Percentiles rank a stretch among this genome's conserved stretches.
Conservation (phyloP, 2,888 invertebrate species). For the Brachylomia viminalis region DNA sequence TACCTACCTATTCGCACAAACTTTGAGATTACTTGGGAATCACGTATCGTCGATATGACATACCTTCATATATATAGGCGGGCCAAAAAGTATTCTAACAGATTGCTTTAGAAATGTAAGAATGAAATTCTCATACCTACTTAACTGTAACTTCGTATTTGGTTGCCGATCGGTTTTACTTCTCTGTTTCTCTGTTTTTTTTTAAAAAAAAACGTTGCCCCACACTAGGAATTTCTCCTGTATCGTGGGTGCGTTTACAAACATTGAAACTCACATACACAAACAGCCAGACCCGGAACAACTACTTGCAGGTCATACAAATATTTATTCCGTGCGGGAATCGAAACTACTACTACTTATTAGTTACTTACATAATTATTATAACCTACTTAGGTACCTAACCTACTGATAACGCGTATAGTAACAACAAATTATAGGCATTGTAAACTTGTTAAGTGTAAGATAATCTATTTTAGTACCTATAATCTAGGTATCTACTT, state of each 20-base stretch:
- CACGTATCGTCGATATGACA: background rate
- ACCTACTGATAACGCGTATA: conserved; percentile 18
- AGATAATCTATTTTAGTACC: conserved; percentile 33
- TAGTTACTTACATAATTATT: conserved; percentile 6
- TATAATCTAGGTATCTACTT: background rate
- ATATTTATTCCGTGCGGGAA: no score
- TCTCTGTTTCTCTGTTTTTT: no score
- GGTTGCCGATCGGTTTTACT: background rate
- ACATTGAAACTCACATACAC: no score
- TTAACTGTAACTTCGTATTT: background rate
- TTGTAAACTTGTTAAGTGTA: conserved; percentile 3
- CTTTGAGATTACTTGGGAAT: background rate
- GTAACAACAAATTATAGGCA: conserved; percentile 14
- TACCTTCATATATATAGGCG: no score
- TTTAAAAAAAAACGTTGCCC: no score
- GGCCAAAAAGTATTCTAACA: background rate
- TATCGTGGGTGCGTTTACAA: no score
- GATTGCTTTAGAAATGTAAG: background rate
- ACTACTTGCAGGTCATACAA: no score
- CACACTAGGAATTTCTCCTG: no score
- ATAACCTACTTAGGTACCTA: background rate
- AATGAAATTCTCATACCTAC: background rate
- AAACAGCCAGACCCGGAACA: no score
- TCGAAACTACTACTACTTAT: no score
- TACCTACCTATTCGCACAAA: background rate